A percentile compares a stretch with the other conserved stretches of the same genome.
These are phyloP conservation scores for Pogonocherus hispidulus DNA, from an alignment of 2,888 invertebrate genomes.

Conservation along the genomic window DNA sequence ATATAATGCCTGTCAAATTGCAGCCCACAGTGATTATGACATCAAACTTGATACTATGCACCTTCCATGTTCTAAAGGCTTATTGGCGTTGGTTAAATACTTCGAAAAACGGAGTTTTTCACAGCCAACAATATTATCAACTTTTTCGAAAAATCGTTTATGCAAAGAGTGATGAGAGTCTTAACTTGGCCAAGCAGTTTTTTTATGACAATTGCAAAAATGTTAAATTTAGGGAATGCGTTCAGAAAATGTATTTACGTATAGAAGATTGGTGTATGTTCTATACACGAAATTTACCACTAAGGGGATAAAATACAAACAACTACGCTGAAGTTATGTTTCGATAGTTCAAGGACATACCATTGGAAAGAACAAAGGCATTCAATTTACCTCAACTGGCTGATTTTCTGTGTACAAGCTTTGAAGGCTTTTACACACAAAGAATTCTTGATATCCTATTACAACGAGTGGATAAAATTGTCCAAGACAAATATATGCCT, in stretches of 20 bases:
- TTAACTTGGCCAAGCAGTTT: neutral
- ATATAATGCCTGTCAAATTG: slow-evolving; percentile 38
- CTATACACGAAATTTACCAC: slow-evolving; percentile 4
- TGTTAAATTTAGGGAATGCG: slow-evolving; percentile 13
- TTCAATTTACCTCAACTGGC: slow-evolving; percentile 27
- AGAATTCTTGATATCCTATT: slow-evolving; percentile 6
- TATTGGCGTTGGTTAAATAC: slow-evolving; percentile 40
- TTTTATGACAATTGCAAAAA: neutral
- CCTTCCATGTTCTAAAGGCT: slow-evolving; percentile 38
- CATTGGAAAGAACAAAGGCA: slow-evolving; percentile 26
- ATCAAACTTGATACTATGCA: slow-evolving; percentile 31
- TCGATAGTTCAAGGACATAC: slow-evolving; percentile 17
- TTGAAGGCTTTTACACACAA: slow-evolving; percentile 14
- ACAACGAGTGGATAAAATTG: neutral
- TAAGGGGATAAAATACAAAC: slow-evolving; percentile 27
- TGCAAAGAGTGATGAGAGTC: neutral
- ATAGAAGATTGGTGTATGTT: slow-evolving; percentile 25
- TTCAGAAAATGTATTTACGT: slow-evolving; percentile 8
- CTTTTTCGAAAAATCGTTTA: neutral
- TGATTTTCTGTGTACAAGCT: slow-evolving; percentile 22
- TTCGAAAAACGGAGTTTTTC: slow-evolving; percentile 32
- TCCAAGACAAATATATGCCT: neutral
- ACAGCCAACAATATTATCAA: slow-evolving; percentile 1
- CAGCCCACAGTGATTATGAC: slow-evolving; percentile 39
- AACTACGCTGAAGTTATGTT: slow-evolving; percentile 29